phyloP scores from a whole-genome alignment of 2,888 invertebrate genomes.

The Pyrochroa serraticornis region DNA sequence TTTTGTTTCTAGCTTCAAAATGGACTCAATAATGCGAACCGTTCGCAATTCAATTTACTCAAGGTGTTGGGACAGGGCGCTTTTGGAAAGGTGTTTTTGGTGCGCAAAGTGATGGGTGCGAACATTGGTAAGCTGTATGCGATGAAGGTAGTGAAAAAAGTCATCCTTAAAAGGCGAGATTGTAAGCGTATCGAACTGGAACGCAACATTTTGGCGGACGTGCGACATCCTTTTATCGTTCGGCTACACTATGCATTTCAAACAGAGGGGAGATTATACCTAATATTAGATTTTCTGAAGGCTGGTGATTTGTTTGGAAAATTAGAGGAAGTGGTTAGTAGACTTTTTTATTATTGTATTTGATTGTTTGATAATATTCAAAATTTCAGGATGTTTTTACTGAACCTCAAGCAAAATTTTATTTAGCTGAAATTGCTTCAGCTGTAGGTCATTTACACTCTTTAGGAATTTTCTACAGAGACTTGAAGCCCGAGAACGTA shows the following conservation, averaged over 20 bases:
- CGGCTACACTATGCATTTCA: constrained; percentile 99
- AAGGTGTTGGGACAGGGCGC: constrained; percentile 97
- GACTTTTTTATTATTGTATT: neutral
- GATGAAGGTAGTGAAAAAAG: constrained; percentile 99
- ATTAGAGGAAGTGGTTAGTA: constrained; percentile 91
- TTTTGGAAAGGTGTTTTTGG: constrained; percentile 97
- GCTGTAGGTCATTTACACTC: constrained; percentile 97
- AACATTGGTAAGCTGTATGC: constrained; percentile 96
- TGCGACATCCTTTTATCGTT: constrained; percentile 98
- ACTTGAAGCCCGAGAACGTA: constrained; percentile 99
- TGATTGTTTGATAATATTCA: neutral
- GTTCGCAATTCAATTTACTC: constrained; percentile 94
- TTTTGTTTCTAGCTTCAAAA: constrained; percentile 69
- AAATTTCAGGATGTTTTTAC: constrained; percentile 99
- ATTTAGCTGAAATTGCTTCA: constrained; percentile 95
- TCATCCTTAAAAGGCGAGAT: constrained; percentile 96
- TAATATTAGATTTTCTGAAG: constrained; percentile 96
- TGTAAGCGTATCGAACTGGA: constrained; percentile 98
- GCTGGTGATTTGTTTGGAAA: constrained; percentile 99
- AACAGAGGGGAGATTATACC: constrained; percentile 98
- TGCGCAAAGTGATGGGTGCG: constrained; percentile 89
- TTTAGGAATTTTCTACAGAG: constrained; percentile 97
- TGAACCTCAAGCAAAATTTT: constrained; percentile 99
- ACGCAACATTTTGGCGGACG: constrained; percentile 96
- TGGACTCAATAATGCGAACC: constrained; percentile 94